Percentiles rank a stretch among this genome's conserved stretches.
These are phyloP conservation scores for Tychaedon coryphoeus DNA, from an alignment of 2,113 vertebrate species.

Conservation along the genomic window DNA sequence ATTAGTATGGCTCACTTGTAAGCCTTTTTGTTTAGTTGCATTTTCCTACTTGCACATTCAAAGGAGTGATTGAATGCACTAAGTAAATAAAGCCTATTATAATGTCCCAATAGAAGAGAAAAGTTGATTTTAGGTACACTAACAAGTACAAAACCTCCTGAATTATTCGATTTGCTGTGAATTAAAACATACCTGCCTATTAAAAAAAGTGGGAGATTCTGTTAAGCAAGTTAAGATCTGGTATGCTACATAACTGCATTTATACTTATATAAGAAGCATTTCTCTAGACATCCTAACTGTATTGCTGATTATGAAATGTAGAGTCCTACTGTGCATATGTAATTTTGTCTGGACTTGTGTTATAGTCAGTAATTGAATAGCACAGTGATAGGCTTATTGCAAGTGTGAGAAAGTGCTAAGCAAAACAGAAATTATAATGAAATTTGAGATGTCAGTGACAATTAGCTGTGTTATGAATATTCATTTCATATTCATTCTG, in stretches of 20 bases:
- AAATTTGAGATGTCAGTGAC: conserved; percentile 56
- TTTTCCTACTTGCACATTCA: conserved; percentile 1
- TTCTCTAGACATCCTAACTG: background rate
- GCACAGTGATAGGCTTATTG: background rate
- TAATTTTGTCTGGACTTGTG: conserved; percentile 12
- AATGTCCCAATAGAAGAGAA: background rate
- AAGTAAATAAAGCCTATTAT: background rate
- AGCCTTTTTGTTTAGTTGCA: background rate
- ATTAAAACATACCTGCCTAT: background rate
- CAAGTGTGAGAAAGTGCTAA: conserved; percentile 29
- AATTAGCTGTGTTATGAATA: conserved; percentile 59
- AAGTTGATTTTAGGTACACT: background rate
- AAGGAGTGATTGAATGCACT: background rate
- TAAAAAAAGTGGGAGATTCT: background rate
- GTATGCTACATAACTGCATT: background rate
- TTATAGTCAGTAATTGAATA: background rate
- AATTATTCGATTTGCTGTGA: background rate
- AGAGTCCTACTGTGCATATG: background rate
- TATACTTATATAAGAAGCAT: background rate
- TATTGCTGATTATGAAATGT: background rate
- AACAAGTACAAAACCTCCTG: background rate
- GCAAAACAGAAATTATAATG: conserved; percentile 65
- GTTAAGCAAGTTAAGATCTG: background rate
- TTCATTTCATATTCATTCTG: conserved; percentile 49
- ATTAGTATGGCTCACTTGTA: conserved; percentile 9